Conservation (phyloP, 2,797 vertebrate species). For the Parambassis ranga region DNA sequence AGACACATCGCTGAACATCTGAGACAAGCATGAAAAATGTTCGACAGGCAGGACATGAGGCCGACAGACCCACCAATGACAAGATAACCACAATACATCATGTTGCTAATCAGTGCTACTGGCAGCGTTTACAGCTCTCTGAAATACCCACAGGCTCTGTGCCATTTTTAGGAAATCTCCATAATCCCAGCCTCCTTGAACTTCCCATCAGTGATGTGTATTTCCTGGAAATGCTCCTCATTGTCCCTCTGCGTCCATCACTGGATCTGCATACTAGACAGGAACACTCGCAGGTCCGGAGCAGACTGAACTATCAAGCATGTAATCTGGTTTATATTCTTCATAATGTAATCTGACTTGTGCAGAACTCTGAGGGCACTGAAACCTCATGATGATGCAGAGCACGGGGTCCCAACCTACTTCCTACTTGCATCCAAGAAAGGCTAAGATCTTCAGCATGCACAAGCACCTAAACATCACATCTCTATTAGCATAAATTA, state of each 20-base stretch:
- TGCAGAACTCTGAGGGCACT: background rate
- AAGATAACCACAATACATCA: background rate
- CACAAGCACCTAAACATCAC: background rate
- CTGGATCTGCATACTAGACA: background rate
- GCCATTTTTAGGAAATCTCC: conserved; percentile 24
- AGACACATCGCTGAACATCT: background rate
- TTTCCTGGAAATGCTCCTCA: conserved; percentile 31
- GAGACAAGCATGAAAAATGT: too few species aligned
- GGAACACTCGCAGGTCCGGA: background rate
- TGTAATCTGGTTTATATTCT: background rate
- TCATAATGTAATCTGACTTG: background rate
- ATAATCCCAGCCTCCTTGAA: conserved; percentile 37
- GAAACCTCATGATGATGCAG: too few species aligned
- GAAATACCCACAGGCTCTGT: conserved; percentile 19
- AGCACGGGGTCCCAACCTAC: too few species aligned
- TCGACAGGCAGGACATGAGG: too few species aligned
- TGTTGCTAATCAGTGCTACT: background rate
- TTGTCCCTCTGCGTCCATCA: too few species aligned
- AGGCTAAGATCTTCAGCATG: too few species aligned
- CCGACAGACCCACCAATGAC: too few species aligned
- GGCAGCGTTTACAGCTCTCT: conserved; percentile 9
- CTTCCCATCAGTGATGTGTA: conserved; percentile 18
- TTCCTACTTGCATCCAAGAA: too few species aligned
- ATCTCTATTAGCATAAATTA: too few species aligned
- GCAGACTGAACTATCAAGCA: background rate